Percentiles rank a stretch among this genome's conserved stretches.
Evolutionary conservation across 2,888 invertebrate species (phyloP).

Genomic region (Bellardia pandia): DNA sequence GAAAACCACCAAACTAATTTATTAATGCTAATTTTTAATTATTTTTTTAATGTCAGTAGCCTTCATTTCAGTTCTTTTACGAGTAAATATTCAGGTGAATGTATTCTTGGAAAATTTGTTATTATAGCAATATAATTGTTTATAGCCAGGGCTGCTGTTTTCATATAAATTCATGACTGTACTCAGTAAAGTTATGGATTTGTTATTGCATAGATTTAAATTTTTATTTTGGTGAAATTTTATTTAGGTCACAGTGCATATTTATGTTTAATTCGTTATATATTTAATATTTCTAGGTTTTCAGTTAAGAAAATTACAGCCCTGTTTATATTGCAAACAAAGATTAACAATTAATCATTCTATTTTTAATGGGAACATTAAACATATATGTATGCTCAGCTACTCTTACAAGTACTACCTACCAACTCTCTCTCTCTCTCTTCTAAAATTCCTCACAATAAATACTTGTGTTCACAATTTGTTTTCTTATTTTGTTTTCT

Average conservation of each 20-base stretch:
- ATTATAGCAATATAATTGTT: no score
- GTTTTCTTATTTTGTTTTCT: not conserved
- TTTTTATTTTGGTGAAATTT: no score
- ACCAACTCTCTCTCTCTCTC: not conserved
- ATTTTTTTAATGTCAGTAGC: not conserved
- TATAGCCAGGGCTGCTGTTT: no score
- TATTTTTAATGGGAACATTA: not conserved
- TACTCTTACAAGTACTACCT: not conserved
- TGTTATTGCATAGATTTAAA: no score
- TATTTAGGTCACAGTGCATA: no score
- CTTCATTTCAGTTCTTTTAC: not conserved
- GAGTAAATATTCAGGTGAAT: not conserved
- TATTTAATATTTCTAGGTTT: no score
- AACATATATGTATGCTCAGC: not conserved
- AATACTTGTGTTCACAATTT: no score
- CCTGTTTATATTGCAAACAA: not conserved
- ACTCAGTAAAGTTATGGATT: no score
- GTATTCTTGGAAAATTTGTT: not conserved
- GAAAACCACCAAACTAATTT: conserved; percentile 16
- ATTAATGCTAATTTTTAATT: conserved; percentile 4
- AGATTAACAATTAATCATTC: not conserved
- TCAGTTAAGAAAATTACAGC: no score
- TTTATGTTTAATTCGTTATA: no score
- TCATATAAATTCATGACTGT: no score
- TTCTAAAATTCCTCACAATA: not conserved